Percentiles rank a stretch among this genome's conserved stretches.
Conservation (phyloP, 2,113 vertebrate species). For the Onychorhynchus coronatus region DNA sequence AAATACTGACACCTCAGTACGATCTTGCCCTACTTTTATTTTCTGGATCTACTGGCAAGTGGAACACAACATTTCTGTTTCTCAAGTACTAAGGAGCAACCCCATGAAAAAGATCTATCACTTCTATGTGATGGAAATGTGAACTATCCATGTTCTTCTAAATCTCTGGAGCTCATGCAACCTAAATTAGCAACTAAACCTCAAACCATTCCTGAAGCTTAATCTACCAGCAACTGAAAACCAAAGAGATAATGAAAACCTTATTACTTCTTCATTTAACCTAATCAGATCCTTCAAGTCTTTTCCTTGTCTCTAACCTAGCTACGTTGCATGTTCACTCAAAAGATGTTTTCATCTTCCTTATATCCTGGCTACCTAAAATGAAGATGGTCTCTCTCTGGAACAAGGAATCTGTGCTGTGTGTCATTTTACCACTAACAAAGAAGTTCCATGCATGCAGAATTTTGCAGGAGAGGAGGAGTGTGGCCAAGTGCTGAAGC, state of each 20-base stretch:
- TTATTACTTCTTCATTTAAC: neutral
- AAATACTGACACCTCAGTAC: neutral
- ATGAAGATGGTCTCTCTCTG: neutral
- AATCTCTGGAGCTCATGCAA: neutral
- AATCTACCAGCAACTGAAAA: constrained; percentile 11
- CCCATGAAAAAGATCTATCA: neutral
- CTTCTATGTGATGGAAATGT: neutral
- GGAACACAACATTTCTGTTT: neutral
- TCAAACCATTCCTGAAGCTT: neutral
- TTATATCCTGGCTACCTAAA: neutral
- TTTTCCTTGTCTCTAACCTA: neutral
- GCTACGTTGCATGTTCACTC: neutral
- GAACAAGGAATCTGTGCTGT: neutral
- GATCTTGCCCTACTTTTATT: neutral
- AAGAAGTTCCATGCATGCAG: neutral
- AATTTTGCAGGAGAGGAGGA: neutral
- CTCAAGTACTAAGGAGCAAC: neutral
- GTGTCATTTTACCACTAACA: neutral
- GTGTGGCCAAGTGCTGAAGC: neutral
- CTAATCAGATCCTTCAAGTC: neutral
- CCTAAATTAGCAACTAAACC: neutral
- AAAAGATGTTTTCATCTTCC: neutral
- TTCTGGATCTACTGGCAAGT: neutral
- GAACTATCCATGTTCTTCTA: neutral
- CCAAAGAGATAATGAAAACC: neutral